phyloP scores from a whole-genome alignment of 2,113 vertebrate genomes.

The Oncorhynchus clarkii region DNA sequence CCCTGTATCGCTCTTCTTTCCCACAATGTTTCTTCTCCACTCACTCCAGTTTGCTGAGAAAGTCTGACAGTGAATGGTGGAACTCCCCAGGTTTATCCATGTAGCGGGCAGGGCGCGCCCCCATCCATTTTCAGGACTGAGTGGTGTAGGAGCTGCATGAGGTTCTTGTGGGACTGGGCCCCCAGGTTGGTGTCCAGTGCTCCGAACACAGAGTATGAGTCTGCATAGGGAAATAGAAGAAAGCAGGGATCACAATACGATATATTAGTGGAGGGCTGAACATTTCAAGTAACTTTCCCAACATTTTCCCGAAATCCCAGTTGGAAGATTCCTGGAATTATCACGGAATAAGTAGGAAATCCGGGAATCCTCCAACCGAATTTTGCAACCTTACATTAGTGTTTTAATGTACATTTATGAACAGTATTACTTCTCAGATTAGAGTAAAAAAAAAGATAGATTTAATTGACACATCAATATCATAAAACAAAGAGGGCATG shows the following conservation, averaged over 20 bases:
- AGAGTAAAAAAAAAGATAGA: no score
- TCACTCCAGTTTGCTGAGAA: slow-evolving; percentile 65
- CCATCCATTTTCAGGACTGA: slow-evolving; percentile 68
- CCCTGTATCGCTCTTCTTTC: background rate
- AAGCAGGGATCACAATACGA: background rate
- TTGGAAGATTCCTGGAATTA: no score
- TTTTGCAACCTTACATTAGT: no score
- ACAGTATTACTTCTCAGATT: no score
- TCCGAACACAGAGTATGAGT: slow-evolving; percentile 56
- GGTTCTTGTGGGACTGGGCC: slow-evolving; percentile 84
- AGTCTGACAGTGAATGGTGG: slow-evolving; percentile 83
- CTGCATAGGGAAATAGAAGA: background rate
- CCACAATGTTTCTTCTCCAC: background rate
- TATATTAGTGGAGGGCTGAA: no score
- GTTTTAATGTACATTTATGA: no score
- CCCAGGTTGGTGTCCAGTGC: slow-evolving; percentile 82
- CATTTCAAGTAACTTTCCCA: no score
- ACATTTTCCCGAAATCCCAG: no score
- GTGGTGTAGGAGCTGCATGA: slow-evolving; percentile 83
- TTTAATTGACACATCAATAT: no score
- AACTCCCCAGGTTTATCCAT: slow-evolving; percentile 89
- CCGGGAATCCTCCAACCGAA: no score
- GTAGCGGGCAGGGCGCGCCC: slow-evolving; percentile 91
- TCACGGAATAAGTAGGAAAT: no score
- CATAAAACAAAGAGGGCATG: no score